Evolutionary conservation across 1,140 invertebrate species (phyloP).

Genomic region (Dolichoris vasculosae): DNA sequence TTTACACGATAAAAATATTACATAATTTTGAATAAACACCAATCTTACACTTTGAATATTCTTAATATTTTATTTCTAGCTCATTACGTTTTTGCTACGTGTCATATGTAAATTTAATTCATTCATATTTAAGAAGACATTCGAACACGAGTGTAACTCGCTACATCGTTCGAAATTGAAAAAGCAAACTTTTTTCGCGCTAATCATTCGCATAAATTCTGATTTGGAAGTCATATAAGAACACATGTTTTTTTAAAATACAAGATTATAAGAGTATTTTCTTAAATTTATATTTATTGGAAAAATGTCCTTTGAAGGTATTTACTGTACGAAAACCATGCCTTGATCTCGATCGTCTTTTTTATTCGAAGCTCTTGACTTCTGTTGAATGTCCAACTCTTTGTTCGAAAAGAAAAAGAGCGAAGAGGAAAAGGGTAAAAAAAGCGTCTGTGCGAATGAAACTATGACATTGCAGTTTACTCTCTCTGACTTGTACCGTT

Average conservation of each 20-base stretch:
- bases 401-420: not conserved
- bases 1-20: not conserved
- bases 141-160: not conserved
- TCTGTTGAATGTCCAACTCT: not conserved
- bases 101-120: not conserved
- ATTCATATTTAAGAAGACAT: not conserved
- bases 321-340: not conserved
- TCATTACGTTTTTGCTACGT: not conserved
- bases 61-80: not conserved
- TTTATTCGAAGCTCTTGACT: constrained; percentile 3
- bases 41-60: not conserved
- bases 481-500: not conserved
- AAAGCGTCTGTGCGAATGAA: constrained; percentile 5
- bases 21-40: not conserved
- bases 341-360: not conserved
- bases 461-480: not conserved
- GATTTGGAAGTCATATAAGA: not conserved
- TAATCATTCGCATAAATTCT: not conserved
- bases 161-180: not conserved
- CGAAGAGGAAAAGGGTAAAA: not conserved
- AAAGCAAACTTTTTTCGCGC: not conserved
- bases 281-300: not conserved
- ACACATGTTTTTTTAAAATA: not conserved
- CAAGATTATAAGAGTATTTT: not conserved
- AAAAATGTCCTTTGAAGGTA: not conserved